These are phyloP conservation scores for Ailuropoda melanoleuca DNA, from an alignment of 2,113 vertebrate species.

Conservation along the genomic window DNA sequence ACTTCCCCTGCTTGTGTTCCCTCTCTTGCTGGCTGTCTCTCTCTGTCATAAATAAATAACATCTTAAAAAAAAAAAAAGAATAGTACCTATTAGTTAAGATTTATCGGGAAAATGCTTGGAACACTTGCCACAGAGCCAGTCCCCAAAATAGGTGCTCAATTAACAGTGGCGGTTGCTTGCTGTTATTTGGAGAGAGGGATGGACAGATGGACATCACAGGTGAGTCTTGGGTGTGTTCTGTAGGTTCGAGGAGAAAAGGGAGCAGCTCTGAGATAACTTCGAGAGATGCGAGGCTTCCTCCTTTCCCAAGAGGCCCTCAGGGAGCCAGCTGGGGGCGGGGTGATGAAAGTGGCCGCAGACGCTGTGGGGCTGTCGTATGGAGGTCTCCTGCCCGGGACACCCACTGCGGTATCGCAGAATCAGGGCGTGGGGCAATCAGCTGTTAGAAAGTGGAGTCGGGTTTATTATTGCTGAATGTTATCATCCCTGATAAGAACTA, in stretches of 20 bases:
- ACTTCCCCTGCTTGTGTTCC: no score
- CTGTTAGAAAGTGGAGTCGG: slow-evolving; percentile 84
- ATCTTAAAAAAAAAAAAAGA: background rate
- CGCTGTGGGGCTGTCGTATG: fast-evolving
- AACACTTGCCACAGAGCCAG: background rate
- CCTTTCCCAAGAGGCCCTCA: no score
- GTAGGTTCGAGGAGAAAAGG: background rate
- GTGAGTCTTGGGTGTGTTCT: background rate
- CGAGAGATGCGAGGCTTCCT: background rate
- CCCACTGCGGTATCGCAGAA: slow-evolving; percentile 59
- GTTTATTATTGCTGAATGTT: slow-evolving; percentile 84
- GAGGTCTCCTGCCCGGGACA: background rate
- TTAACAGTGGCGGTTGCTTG: background rate
- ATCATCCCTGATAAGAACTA: slow-evolving; percentile 85
- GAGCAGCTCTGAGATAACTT: background rate
- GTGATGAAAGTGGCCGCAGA: background rate
- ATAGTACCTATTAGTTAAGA: background rate
- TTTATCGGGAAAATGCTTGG: background rate
- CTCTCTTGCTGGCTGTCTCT: no score
- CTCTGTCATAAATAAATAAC: no score
- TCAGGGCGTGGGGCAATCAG: slow-evolving; percentile 86
- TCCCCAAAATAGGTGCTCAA: background rate
- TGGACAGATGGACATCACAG: background rate
- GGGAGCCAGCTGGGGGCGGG: background rate
- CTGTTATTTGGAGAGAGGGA: background rate